A percentile compares a stretch with the other conserved stretches of the same genome.
Evolutionary conservation across 2,888 invertebrate genomes (phyloP).

Genomic region (Cerastoderma edule): DNA sequence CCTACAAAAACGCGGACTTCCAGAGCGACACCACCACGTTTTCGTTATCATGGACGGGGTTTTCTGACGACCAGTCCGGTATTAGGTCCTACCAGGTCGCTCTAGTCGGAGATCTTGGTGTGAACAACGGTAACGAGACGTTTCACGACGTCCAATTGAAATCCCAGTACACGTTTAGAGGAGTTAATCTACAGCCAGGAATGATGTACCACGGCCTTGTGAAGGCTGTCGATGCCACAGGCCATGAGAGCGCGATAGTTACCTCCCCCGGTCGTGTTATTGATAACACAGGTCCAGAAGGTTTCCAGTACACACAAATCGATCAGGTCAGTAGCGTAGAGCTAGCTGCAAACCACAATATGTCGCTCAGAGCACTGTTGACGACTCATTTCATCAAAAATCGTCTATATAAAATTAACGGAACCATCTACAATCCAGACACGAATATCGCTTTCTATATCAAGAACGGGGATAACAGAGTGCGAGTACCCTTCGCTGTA

Average conservation of each 20-base stretch:
- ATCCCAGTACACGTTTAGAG: conserved; percentile 29
- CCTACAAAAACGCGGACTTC: conserved; percentile 21
- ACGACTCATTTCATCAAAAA: conserved; percentile 16
- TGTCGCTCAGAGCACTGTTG: background rate
- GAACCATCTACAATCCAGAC: background rate
- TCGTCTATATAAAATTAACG: conserved; percentile 20
- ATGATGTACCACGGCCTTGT: conserved; percentile 50
- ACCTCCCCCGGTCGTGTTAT: conserved; percentile 35
- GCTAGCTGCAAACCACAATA: background rate
- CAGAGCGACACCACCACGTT: conserved; percentile 26
- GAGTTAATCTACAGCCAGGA: conserved; percentile 35
- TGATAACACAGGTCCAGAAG: conserved; percentile 55
- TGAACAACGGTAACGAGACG: background rate
- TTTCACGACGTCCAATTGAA: conserved; percentile 19
- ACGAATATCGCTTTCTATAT: background rate
- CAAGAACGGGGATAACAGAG: background rate
- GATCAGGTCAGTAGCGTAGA: background rate
- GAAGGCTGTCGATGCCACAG: conserved; percentile 55
- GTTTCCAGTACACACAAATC: conserved; percentile 35
- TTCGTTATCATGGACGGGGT: conserved; percentile 54
- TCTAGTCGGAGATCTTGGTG: conserved; percentile 19
- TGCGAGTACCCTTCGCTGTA: conserved; percentile 10
- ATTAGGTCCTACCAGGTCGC: conserved; percentile 46
- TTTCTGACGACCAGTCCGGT: conserved; percentile 51
- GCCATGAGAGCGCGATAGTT: conserved; percentile 39